Percentiles rank a stretch among this genome's conserved stretches.
phyloP scores from a whole-genome alignment of 2,113 vertebrate genomes.

The Pimephales promelas region DNA sequence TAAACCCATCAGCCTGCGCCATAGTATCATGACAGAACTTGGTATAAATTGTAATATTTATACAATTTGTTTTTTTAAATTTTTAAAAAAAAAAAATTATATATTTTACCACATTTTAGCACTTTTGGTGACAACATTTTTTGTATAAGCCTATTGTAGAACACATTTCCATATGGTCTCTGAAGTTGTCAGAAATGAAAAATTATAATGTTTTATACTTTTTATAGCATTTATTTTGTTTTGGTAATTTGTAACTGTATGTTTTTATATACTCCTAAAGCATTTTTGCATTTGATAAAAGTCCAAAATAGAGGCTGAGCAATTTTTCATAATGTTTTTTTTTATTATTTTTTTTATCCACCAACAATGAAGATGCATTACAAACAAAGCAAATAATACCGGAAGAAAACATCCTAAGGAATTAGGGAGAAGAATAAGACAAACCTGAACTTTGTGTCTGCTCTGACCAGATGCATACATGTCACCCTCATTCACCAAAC shows the following conservation, averaged over 20 bases:
- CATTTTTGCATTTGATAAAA: neutral
- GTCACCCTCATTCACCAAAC: slow-evolving; percentile 19
- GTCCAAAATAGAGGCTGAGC: neutral
- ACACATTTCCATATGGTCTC: too few relatives aligned
- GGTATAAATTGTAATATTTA: too few relatives aligned
- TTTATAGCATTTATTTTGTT: too few relatives aligned
- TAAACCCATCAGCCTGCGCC: too few relatives aligned
- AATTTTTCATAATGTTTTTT: neutral
- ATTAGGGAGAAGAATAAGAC: slow-evolving; percentile 1
- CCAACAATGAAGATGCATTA: neutral
- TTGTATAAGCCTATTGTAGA: too few relatives aligned
- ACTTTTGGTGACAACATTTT: too few relatives aligned
- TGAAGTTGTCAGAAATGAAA: too few relatives aligned
- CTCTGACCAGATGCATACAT: neutral
- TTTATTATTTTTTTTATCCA: neutral
- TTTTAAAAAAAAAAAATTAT: too few relatives aligned
- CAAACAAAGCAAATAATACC: neutral
- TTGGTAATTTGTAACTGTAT: neutral
- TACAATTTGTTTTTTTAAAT: too few relatives aligned
- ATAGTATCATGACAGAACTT: too few relatives aligned
- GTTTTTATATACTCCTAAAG: neutral
- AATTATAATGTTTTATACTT: too few relatives aligned
- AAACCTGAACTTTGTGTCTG: neutral
- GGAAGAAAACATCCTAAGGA: neutral
- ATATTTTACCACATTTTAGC: too few relatives aligned